Evolutionary conservation across 2,797 vertebrate genomes (phyloP).

Genomic region (Cirrhinus mrigala): DNA sequence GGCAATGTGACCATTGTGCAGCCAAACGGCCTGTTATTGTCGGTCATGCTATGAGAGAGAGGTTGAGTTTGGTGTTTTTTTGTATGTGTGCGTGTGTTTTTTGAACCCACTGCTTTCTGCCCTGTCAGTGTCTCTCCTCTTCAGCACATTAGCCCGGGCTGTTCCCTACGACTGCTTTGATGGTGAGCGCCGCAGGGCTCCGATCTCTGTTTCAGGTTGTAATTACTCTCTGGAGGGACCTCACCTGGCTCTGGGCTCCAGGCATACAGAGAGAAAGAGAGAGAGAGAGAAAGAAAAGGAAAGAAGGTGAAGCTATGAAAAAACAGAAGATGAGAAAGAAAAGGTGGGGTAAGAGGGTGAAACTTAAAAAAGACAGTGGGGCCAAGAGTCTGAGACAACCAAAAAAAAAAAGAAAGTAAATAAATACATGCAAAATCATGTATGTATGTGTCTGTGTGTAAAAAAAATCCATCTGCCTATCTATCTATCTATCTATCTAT

Average conservation of each 20-base stretch:
- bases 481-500: no score
- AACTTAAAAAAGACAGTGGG: background rate
- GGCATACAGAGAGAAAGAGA: background rate
- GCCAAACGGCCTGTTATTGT: slow-evolving; percentile 50
- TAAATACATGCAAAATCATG: background rate
- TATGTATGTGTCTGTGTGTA: background rate
- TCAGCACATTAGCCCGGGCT: slow-evolving; percentile 48
- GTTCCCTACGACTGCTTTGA: slow-evolving; percentile 56
- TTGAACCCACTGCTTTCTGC: slow-evolving; percentile 41
- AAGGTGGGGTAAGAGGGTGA: background rate
- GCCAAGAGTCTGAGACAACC: background rate
- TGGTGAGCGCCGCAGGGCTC: slow-evolving; percentile 59
- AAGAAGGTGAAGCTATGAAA: background rate
- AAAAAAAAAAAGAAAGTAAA: background rate
- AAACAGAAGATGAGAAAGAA: background rate
- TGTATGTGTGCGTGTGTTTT: slow-evolving; percentile 7
- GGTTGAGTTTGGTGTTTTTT: slow-evolving; percentile 15
- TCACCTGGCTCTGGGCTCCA: slow-evolving; percentile 53
- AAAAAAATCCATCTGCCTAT: no score
- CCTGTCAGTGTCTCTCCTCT: slow-evolving; percentile 46
- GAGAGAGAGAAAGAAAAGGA: background rate
- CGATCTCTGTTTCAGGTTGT: slow-evolving; percentile 59
- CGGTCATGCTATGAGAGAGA: slow-evolving; percentile 24
- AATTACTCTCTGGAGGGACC: slow-evolving; percentile 60
- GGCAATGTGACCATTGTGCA: slow-evolving; percentile 54